Conservation (phyloP, 2,888 invertebrate genomes). For the Teleogryllus oceanicus region DNA sequence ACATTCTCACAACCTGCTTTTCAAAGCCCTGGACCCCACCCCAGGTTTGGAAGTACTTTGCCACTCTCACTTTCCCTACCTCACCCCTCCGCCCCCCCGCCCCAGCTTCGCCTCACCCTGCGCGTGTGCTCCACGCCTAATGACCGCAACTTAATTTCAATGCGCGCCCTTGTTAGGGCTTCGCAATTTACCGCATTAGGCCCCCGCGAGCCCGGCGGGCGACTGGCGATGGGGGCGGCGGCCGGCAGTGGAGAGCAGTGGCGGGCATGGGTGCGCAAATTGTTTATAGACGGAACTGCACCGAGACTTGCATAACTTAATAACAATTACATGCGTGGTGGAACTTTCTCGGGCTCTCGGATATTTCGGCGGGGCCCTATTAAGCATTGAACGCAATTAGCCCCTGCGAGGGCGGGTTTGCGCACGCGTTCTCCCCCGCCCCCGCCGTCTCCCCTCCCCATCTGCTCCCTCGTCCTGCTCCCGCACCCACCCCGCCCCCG, state of each 20-base stretch:
- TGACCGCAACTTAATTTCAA: conserved; percentile 3
- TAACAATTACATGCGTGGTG: neutral
- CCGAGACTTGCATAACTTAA: neutral
- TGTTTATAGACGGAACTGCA: conserved; percentile 11
- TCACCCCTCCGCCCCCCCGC: neutral
- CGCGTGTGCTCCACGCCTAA: neutral
- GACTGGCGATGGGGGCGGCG: neutral
- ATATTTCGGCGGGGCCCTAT: neutral
- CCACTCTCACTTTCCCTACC: neutral
- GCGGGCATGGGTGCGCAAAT: neutral
- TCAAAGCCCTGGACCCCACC: no score
- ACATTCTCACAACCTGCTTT: no score
- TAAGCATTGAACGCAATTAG: neutral
- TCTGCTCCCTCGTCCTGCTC: no score
- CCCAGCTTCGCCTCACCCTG: neutral
- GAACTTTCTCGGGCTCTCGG: neutral
- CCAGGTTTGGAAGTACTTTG: no score
- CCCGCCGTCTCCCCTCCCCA: no score
- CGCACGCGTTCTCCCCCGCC: no score
- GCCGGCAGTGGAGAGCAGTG: neutral
- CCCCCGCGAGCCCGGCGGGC: neutral
- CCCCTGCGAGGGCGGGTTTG: neutral
- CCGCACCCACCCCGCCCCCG: no score
- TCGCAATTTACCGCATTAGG: neutral
- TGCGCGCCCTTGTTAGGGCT: neutral